Conservation (phyloP, 2,113 vertebrate species). For the Ia io region DNA sequence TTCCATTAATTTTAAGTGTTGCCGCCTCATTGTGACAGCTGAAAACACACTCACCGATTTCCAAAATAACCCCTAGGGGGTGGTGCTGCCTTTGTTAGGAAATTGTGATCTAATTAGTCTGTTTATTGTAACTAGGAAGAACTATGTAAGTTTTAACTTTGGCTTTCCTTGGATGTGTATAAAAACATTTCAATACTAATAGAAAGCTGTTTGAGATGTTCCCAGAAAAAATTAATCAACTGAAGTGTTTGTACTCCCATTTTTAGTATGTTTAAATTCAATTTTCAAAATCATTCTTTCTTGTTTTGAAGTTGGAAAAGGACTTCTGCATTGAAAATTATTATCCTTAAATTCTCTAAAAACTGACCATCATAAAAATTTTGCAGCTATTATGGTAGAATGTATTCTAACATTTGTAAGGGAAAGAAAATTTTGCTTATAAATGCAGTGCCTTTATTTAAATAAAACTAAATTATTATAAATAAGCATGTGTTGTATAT, state of each 20-base stretch:
- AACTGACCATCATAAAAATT: background rate
- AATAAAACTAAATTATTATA: background rate
- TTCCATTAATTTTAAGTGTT: background rate
- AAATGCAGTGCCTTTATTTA: background rate
- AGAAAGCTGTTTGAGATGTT: background rate
- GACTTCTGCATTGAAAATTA: background rate
- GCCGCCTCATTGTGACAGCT: background rate
- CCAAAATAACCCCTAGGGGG: constrained; percentile 41
- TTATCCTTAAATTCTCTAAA: background rate
- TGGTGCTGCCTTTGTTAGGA: constrained; percentile 31
- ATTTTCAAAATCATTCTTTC: background rate
- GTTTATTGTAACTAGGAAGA: background rate
- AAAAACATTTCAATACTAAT: background rate
- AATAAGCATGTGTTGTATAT: constrained; percentile 9
- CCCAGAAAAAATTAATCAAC: background rate
- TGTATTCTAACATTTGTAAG: constrained; percentile 3
- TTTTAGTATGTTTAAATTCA: background rate
- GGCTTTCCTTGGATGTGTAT: background rate
- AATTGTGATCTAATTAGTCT: background rate
- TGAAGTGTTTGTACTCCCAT: background rate
- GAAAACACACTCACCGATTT: background rate
- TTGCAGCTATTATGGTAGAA: background rate
- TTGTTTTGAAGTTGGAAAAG: background rate
- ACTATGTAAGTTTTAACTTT: background rate
- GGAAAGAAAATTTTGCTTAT: constrained; percentile 1